Conservation (phyloP, 2,113 vertebrate genomes). For the Mellivora capensis region DNA sequence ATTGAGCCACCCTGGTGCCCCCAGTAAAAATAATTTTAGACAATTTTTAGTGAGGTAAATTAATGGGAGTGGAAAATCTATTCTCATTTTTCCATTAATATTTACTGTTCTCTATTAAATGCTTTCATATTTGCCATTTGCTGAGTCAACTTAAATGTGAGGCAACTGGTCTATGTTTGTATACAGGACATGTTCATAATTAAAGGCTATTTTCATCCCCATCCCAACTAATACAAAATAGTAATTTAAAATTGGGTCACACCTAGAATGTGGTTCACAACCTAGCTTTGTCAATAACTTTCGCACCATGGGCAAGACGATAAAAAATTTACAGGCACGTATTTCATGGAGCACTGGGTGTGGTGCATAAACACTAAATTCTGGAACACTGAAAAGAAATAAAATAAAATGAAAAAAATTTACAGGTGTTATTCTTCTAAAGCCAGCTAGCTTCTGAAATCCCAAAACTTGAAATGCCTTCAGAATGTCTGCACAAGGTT, state of each 20-base stretch:
- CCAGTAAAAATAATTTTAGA: constrained; percentile 34
- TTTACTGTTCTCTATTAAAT: not conserved
- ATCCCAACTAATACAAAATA: not conserved
- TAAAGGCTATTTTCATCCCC: not conserved
- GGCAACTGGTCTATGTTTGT: not conserved
- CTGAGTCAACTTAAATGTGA: not conserved
- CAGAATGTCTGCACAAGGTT: not conserved
- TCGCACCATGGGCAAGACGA: not conserved
- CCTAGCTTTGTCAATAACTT: not conserved
- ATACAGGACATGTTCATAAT: not conserved
- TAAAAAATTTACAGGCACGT: not conserved
- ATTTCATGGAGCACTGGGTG: too few species aligned
- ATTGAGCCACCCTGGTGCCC: not conserved
- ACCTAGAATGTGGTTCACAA: not conserved
- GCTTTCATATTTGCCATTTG: not conserved
- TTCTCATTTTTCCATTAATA: constrained; percentile 8
- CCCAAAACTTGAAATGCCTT: not conserved
- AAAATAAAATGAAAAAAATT: not conserved
- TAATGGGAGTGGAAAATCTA: not conserved
- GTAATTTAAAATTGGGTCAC: constrained; percentile 3
- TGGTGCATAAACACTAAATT: too few species aligned
- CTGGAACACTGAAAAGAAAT: too few species aligned
- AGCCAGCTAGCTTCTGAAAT: not conserved
- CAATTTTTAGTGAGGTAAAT: constrained; percentile 30
- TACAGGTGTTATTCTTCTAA: not conserved